phyloP scores from a whole-genome alignment of 1,140 invertebrate genomes.

The Drosophila rufa region DNA sequence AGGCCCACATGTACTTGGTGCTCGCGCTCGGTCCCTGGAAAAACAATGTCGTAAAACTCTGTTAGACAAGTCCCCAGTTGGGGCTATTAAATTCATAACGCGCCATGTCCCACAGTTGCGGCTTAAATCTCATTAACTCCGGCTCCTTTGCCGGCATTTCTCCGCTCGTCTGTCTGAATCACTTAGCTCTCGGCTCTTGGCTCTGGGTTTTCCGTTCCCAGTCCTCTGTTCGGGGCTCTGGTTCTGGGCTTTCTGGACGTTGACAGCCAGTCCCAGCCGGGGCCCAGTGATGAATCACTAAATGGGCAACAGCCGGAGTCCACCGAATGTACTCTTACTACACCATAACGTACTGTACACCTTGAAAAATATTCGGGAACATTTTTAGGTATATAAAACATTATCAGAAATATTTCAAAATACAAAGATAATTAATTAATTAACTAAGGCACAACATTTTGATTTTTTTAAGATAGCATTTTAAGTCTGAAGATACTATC shows the following conservation, averaged over 20 bases:
- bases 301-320: conserved; percentile 3
- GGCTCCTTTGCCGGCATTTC: conserved; percentile 39
- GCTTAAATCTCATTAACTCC: conserved; percentile 76
- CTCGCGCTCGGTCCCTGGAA: conserved; percentile 20
- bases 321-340: conserved; percentile 4
- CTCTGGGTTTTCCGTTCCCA: conserved; percentile 4
- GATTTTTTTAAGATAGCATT: no score
- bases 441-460: no score
- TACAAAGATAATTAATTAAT: no score
- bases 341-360: conserved; percentile 7
- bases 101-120: conserved; percentile 56
- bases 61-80: conserved; percentile 43
- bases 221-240: conserved; percentile 7
- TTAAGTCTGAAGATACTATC: no score
- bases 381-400: no score
- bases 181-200: conserved; percentile 10
- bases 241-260: conserved; percentile 17
- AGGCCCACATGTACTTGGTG: conserved; percentile 36
- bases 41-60: conserved; percentile 69
- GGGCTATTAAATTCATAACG: conserved; percentile 66
- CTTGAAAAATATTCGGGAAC: neutral
- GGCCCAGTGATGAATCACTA: conserved; percentile 43
- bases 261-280: conserved; percentile 32
- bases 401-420: no score
- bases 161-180: conserved; percentile 22